Evolutionary conservation across 2,888 invertebrate genomes (phyloP).

Genomic region (Xestia c-nigrum): DNA sequence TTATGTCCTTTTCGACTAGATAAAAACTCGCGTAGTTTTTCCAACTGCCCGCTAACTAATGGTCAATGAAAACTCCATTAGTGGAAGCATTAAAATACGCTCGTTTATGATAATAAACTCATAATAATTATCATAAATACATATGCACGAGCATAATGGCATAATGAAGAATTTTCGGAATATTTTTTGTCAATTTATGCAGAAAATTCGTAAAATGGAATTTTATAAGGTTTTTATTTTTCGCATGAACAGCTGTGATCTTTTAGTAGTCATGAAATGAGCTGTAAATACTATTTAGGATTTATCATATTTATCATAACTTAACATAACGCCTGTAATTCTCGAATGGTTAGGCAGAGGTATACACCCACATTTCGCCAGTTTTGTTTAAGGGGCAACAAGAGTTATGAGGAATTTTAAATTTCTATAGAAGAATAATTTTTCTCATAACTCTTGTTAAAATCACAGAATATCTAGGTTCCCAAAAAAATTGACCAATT

Average conservation of each 20-base stretch:
- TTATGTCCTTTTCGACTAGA: conserved; percentile 24
- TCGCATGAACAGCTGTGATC: background rate
- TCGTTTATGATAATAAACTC: conserved; percentile 42
- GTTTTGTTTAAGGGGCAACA: no score
- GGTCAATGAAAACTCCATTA: conserved; percentile 59
- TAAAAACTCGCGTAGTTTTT: conserved; percentile 49
- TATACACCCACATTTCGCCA: no score
- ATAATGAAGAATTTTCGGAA: conserved; percentile 15
- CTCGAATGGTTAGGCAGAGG: no score
- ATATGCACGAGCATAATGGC: conserved; percentile 34
- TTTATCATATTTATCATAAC: background rate
- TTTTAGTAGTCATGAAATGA: background rate
- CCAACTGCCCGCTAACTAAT: conserved; percentile 41
- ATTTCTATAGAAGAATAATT: no score
- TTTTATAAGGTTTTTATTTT: background rate
- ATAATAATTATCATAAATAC: conserved; percentile 49
- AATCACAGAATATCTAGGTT: no score
- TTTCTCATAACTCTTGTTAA: no score
- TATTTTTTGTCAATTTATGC: background rate
- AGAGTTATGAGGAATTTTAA: no score
- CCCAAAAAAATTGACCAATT: no score
- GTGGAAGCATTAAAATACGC: conserved; percentile 39
- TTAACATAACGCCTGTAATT: no score
- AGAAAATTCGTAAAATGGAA: background rate
- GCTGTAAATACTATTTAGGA: background rate